Conservation (phyloP, 1,140 invertebrate genomes). For the Pteromalus puparum region DNA sequence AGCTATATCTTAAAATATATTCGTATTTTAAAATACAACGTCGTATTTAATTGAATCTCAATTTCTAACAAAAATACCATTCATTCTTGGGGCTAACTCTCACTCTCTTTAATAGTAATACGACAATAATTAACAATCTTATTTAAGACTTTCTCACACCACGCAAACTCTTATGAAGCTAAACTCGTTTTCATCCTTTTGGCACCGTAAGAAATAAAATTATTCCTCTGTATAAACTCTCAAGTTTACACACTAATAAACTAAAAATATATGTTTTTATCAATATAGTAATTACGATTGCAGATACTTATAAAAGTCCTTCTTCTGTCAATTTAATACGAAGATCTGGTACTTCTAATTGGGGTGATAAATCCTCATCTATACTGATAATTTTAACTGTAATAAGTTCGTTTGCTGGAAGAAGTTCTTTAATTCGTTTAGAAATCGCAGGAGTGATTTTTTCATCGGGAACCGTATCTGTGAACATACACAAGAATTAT, state of each 20-base stretch:
- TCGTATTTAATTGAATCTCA: slow-evolving; percentile 13
- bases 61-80: not conserved
- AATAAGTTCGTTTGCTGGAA: slow-evolving; percentile 2
- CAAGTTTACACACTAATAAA: slow-evolving; percentile 4
- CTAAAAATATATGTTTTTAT: slow-evolving; percentile 20
- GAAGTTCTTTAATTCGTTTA: slow-evolving; percentile 52
- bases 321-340: slow-evolving; percentile 54
- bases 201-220: not conserved
- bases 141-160: not conserved
- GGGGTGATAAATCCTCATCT: slow-evolving; percentile 34
- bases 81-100: not conserved
- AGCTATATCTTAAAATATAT: slow-evolving; percentile 38
- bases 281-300: not conserved
- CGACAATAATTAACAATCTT: slow-evolving; percentile 11
- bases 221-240: not conserved
- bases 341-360: slow-evolving; percentile 60
- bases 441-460: slow-evolving; percentile 46
- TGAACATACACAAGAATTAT: slow-evolving; percentile 37
- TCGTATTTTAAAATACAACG: slow-evolving; percentile 38
- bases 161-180: not conserved
- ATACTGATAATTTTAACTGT: slow-evolving; percentile 59
- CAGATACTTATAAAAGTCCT: slow-evolving; percentile 51
- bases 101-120: not conserved
- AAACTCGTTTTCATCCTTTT: not conserved
- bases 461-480: slow-evolving; percentile 60